Conservation (phyloP, 2,113 vertebrate genomes). For the Melospiza georgiana region DNA sequence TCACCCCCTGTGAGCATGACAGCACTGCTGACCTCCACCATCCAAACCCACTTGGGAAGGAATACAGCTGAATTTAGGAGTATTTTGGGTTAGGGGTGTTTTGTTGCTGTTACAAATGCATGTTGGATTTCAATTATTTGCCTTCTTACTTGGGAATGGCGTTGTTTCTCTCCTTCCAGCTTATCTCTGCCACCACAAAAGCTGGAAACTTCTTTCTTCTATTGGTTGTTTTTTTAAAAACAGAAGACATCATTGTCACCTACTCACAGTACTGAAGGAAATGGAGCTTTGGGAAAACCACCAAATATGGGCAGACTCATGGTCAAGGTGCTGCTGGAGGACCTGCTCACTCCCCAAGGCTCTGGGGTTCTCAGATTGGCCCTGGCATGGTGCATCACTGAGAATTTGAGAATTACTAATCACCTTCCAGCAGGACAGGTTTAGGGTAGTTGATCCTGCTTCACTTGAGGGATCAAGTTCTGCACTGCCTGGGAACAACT, state of each 20-base stretch:
- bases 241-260: neutral
- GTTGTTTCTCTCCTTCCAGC: neutral
- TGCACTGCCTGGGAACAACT: neutral
- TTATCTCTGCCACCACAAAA: constrained; percentile 41
- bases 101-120: neutral
- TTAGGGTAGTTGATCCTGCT: accelerated
- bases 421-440: neutral
- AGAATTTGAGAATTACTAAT: neutral
- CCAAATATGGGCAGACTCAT: neutral
- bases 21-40: neutral
- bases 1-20: neutral
- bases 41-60: neutral
- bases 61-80: neutral
- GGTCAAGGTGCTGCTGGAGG: accelerated
- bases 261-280: constrained; percentile 31
- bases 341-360: neutral
- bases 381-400: neutral
- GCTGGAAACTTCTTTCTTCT: constrained; percentile 1
- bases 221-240: neutral
- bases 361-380: neutral
- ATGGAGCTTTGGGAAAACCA: neutral
- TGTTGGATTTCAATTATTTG: neutral
- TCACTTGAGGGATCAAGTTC: neutral
- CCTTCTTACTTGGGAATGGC: neutral
- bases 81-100: neutral